Percentiles rank a stretch among this genome's conserved stretches.
Conservation (phyloP, 2,797 vertebrate genomes). For the Lagocephalus sceleratus region DNA sequence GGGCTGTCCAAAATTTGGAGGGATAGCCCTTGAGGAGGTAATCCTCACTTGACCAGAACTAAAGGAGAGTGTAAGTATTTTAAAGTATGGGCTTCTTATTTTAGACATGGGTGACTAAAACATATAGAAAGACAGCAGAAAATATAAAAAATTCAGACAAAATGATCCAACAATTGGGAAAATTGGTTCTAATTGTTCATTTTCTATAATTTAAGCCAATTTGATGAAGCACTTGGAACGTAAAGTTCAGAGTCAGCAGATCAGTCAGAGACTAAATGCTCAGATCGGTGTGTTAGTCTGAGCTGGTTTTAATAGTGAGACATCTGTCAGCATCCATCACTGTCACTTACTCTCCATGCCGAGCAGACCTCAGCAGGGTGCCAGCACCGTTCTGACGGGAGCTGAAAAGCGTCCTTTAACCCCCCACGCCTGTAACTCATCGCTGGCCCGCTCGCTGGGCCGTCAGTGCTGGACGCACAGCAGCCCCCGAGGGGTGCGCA, state of each 20-base stretch:
- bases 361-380: slow-evolving; percentile 43
- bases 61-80: slow-evolving; percentile 8
- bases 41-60: slow-evolving; percentile 52
- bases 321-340: slow-evolving; percentile 40
- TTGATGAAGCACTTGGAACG: too few relatives aligned
- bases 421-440: slow-evolving; percentile 27
- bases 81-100: neutral
- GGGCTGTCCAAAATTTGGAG: slow-evolving; percentile 41
- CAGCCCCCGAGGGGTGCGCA: slow-evolving; percentile 51
- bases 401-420: slow-evolving; percentile 43
- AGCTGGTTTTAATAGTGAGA: slow-evolving; percentile 8
- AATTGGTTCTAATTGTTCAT: neutral
- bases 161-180: neutral
- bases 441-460: slow-evolving; percentile 39
- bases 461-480: slow-evolving; percentile 35
- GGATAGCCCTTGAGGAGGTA: slow-evolving; percentile 34
- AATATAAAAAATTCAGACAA: neutral
- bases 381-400: slow-evolving; percentile 20
- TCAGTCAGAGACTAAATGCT: too few relatives aligned
- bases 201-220: neutral
- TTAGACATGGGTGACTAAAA: too few relatives aligned
- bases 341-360: slow-evolving; percentile 20
- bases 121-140: too few relatives aligned
- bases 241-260: too few relatives aligned
- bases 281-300: neutral